A percentile compares a stretch with the other conserved stretches of the same genome.
phyloP scores from a whole-genome alignment of 2,797 vertebrate genomes.

The Semaprochilodus insignis region DNA sequence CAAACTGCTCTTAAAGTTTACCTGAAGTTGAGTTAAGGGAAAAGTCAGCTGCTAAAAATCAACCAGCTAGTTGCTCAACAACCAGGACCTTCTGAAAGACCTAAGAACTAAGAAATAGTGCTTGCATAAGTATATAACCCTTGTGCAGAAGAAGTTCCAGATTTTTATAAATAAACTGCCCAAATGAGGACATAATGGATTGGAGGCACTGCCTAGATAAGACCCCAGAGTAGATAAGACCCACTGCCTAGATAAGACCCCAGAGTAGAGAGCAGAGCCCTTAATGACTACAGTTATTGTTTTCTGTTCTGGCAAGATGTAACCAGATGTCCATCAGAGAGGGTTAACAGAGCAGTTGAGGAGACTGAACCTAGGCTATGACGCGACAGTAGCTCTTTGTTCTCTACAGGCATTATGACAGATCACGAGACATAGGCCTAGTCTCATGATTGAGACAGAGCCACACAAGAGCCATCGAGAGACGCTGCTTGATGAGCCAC shows the following conservation, averaged over 20 bases:
- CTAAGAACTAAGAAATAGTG: too few species aligned
- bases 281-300: neutral
- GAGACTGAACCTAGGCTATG: conserved; percentile 6
- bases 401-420: conserved; percentile 60
- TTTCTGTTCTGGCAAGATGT: neutral
- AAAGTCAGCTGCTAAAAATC: neutral
- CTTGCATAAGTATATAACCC: too few species aligned
- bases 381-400: conserved; percentile 58
- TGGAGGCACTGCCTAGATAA: too few species aligned
- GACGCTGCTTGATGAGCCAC: conserved; percentile 56
- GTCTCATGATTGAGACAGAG: conserved; percentile 64
- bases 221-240: too few species aligned
- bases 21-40: neutral
- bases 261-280: neutral
- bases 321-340: conserved; percentile 14
- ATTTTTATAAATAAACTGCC: too few species aligned
- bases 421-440: conserved; percentile 65
- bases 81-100: neutral
- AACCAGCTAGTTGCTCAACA: neutral
- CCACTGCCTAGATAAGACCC: too few species aligned
- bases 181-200: too few species aligned
- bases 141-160: too few species aligned
- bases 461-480: conserved; percentile 39
- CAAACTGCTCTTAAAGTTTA: neutral
- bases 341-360: conserved; percentile 54